Conservation (phyloP, 2,113 vertebrate genomes). For the Cyphomyrus discorhynchus region DNA sequence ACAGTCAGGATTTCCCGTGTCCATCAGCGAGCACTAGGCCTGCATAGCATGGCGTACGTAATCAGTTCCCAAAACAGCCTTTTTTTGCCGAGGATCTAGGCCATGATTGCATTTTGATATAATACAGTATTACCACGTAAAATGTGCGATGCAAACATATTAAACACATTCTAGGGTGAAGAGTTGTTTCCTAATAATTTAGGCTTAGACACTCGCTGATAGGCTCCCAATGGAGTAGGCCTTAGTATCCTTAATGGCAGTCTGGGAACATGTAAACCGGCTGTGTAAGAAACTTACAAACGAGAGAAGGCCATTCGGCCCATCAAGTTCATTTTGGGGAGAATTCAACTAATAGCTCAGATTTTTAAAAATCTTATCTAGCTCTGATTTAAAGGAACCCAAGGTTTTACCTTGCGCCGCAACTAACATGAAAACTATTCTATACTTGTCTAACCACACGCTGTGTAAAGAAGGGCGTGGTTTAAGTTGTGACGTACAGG, state of each 20-base stretch:
- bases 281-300: not conserved
- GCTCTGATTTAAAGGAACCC: too few relatives aligned
- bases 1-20: not conserved
- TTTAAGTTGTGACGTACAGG: not conserved
- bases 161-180: not conserved
- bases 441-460: too few relatives aligned
- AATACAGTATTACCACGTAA: not conserved
- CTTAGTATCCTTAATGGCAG: not conserved
- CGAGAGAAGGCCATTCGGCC: too few relatives aligned
- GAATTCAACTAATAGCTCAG: too few relatives aligned
- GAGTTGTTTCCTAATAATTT: not conserved
- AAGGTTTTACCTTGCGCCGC: too few relatives aligned
- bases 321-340: too few relatives aligned
- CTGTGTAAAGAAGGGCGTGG: not conserved
- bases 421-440: too few relatives aligned
- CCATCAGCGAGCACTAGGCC: not conserved
- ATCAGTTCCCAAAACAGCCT: not conserved
- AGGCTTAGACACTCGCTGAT: not conserved
- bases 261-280: not conserved
- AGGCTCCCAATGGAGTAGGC: not conserved
- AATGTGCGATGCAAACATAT: not conserved
- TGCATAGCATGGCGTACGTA: not conserved
- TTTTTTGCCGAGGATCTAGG: not conserved
- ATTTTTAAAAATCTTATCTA: too few relatives aligned
- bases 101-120: not conserved